Percentiles rank a stretch among this genome's conserved stretches.
phyloP scores from a whole-genome alignment of 2,888 invertebrate species.

The Ptychoptera contaminata region DNA sequence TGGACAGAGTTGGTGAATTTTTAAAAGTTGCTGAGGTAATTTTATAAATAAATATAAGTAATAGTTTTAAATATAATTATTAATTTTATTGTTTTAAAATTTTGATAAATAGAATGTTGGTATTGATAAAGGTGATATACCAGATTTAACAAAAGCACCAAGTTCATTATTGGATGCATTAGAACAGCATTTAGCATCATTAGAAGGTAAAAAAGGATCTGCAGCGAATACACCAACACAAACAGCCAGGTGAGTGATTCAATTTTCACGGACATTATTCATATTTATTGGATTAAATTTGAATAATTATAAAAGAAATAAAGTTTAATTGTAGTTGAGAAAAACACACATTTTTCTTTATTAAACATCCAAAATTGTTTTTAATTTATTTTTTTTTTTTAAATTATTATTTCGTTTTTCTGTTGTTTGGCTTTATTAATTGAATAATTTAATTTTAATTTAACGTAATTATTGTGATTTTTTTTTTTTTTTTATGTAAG shows the following conservation, averaged over 20 bases:
- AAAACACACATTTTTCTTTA: too few species aligned
- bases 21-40: slow-evolving; percentile 65
- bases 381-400: too few species aligned
- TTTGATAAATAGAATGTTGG: slow-evolving; percentile 61
- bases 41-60: slow-evolving; percentile 2
- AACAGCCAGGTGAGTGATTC: slow-evolving; percentile 49
- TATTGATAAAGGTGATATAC: slow-evolving; percentile 96
- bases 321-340: too few species aligned
- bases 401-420: too few species aligned
- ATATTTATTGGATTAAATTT: too few species aligned
- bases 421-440: too few species aligned
- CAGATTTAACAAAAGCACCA: slow-evolving; percentile 94
- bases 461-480: too few species aligned
- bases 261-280: neutral
- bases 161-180: slow-evolving; percentile 92
- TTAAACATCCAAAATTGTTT: too few species aligned
- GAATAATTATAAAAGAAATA: slow-evolving; percentile 5
- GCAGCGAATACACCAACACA: slow-evolving; percentile 76
- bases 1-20: slow-evolving; percentile 98
- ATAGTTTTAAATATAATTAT: slow-evolving; percentile 32
- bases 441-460: too few species aligned
- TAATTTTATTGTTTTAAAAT: neutral
- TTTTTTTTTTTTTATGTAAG: too few species aligned
- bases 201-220: slow-evolving; percentile 86
- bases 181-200: slow-evolving; percentile 82